These are phyloP conservation scores for Hydraecia micacea DNA, from an alignment of 2,888 invertebrate species.

Conservation along the genomic window DNA sequence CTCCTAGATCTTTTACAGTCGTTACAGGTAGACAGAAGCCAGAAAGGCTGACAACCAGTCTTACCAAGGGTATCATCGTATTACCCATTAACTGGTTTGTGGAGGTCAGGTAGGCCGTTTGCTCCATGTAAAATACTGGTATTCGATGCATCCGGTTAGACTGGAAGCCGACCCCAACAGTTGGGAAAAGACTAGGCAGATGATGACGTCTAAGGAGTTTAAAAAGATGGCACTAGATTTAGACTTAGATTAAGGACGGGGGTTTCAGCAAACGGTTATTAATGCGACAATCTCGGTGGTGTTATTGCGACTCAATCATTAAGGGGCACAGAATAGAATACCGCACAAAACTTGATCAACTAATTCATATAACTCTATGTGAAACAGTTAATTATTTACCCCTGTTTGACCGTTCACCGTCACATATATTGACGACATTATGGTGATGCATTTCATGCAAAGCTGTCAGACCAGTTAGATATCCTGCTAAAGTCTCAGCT, in stretches of 20 bases:
- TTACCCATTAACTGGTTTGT: not conserved
- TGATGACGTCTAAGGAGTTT: not conserved
- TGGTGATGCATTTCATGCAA: not conserved
- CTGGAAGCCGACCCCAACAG: not conserved
- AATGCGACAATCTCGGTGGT: not conserved
- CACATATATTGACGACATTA: slow-evolving; percentile 10
- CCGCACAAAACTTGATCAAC: not conserved
- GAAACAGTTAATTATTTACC: not conserved
- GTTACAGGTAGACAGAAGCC: not conserved
- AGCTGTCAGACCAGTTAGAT: slow-evolving; percentile 4
- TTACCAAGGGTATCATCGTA: not conserved
- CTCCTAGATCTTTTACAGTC: no score
- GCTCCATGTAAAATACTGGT: not conserved
- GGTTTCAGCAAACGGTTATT: not conserved
- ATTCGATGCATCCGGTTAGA: not conserved
- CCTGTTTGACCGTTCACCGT: slow-evolving; percentile 1
- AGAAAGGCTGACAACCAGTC: not conserved
- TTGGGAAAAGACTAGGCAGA: not conserved
- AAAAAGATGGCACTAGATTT: not conserved
- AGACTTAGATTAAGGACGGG: not conserved
- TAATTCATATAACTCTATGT: not conserved
- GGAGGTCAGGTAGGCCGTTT: not conserved
- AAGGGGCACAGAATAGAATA: not conserved
- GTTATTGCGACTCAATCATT: not conserved
- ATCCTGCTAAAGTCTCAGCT: slow-evolving; percentile 16